Conservation (phyloP, 1,140 invertebrate species). For the Tetragnatha versicolor region DNA sequence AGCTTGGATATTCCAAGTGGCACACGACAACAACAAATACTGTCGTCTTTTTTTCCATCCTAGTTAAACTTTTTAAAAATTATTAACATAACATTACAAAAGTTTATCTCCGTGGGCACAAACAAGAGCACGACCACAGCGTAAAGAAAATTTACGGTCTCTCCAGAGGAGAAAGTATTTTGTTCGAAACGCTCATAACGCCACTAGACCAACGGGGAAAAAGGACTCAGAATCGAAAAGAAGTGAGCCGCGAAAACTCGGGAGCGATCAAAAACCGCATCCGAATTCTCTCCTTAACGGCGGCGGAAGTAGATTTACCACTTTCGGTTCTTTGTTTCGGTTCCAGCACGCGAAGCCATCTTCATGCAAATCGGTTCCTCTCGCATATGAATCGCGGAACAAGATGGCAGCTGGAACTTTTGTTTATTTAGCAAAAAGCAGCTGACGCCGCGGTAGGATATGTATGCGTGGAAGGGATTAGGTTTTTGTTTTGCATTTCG, state of each 20-base stretch:
- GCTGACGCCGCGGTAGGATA: constrained; percentile 26
- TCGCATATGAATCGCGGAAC: constrained; percentile 43
- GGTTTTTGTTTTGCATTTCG: constrained; percentile 6
- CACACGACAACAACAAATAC: no score
- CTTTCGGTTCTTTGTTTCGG: background rate
- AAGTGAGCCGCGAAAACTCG: no score
- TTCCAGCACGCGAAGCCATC: constrained; percentile 20
- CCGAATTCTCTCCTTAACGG: background rate
- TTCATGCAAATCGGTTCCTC: constrained; percentile 39
- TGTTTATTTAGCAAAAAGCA: constrained; percentile 47
- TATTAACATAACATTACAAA: no score
- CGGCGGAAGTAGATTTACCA: constrained; percentile 17
- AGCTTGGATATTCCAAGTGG: no score
- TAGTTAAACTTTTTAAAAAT: background rate
- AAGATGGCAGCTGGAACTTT: constrained; percentile 35
- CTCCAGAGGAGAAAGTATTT: background rate
- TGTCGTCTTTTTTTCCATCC: no score
- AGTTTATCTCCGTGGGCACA: no score
- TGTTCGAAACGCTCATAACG: background rate
- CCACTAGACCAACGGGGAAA: background rate
- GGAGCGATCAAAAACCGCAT: constrained; percentile 8
- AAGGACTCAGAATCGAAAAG: no score
- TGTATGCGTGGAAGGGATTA: constrained; percentile 4
- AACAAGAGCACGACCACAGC: background rate
- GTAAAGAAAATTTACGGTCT: background rate